phyloP scores from a whole-genome alignment of 2,888 invertebrate species.

The Apamea epomidion region DNA sequence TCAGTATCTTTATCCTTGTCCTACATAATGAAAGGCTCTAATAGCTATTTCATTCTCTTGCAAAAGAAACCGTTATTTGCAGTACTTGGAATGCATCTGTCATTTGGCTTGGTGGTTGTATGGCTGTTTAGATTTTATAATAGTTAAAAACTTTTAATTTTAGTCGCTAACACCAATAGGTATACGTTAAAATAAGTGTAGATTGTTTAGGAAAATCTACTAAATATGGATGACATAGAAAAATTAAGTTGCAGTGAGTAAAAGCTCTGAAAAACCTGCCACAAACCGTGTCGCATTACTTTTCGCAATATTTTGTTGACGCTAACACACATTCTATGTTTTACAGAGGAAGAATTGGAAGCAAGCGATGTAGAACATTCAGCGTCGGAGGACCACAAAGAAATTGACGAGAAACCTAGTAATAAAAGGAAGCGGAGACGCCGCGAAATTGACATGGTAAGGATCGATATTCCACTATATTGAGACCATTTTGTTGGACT shows the following conservation, averaged over 20 bases:
- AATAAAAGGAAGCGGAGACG: constrained; percentile 85
- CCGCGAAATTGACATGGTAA: constrained; percentile 87
- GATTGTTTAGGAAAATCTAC: constrained; percentile 19
- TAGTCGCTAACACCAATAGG: background rate
- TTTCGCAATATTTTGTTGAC: constrained; percentile 21
- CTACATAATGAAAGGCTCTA: background rate
- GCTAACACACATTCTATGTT: constrained; percentile 34
- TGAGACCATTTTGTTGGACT: constrained; percentile 31
- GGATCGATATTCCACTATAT: constrained; percentile 40
- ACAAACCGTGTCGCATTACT: constrained; percentile 13
- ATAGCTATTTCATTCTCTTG: background rate
- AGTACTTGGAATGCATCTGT: constrained; percentile 30
- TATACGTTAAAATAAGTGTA: constrained; percentile 11
- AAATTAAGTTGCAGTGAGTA: constrained; percentile 88
- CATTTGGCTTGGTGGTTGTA: constrained; percentile 28
- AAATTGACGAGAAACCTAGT: constrained; percentile 80
- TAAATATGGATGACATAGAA: constrained; percentile 82
- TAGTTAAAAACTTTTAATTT: background rate
- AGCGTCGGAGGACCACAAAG: constrained; percentile 83
- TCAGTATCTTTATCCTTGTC: constrained; percentile 11
- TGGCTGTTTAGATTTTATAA: constrained; percentile 1
- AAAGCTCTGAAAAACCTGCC: constrained; percentile 11
- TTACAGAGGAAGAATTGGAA: constrained; percentile 85
- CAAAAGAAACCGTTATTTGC: background rate
- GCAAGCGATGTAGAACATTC: constrained; percentile 87